phyloP scores from a whole-genome alignment of 2,797 vertebrate genomes.

The Spinibarbus caldwelli region DNA sequence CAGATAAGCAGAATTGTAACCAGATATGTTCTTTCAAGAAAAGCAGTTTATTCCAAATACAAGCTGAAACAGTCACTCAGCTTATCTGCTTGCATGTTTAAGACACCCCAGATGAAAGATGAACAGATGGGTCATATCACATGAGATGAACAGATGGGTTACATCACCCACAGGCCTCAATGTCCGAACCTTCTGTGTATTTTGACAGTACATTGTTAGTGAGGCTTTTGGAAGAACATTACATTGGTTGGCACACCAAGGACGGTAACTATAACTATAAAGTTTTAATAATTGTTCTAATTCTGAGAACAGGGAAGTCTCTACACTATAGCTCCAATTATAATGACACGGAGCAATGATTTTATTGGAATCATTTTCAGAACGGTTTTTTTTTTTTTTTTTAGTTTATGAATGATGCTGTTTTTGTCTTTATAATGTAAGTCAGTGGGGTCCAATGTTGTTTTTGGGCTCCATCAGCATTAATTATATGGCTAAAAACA shows the following conservation, averaged over 20 bases:
- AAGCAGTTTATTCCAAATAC: neutral
- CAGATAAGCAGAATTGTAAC: neutral
- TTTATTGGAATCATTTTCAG: no score
- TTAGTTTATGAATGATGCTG: no score
- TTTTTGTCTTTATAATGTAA: neutral
- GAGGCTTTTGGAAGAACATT: neutral
- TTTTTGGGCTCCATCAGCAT: neutral
- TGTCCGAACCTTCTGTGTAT: neutral
- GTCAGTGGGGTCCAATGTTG: neutral
- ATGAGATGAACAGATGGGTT: slow-evolving; percentile 22
- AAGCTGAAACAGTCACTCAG: neutral
- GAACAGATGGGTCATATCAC: slow-evolving; percentile 3
- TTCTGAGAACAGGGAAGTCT: neutral
- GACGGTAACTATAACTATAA: neutral
- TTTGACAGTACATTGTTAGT: neutral
- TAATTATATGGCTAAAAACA: neutral
- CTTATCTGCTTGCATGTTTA: slow-evolving; percentile 19
- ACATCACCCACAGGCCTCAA: neutral
- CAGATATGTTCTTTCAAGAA: neutral
- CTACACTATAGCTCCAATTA: neutral
- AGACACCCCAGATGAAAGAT: slow-evolving; percentile 7
- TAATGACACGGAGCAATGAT: neutral
- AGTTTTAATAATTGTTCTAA: neutral
- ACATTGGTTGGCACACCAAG: neutral
- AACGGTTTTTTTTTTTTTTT: no score